Percentiles rank a stretch among this genome's conserved stretches.
These are phyloP conservation scores for Desoria tigrina DNA, from an alignment of 2,888 invertebrate genomes.

Conservation along the genomic window DNA sequence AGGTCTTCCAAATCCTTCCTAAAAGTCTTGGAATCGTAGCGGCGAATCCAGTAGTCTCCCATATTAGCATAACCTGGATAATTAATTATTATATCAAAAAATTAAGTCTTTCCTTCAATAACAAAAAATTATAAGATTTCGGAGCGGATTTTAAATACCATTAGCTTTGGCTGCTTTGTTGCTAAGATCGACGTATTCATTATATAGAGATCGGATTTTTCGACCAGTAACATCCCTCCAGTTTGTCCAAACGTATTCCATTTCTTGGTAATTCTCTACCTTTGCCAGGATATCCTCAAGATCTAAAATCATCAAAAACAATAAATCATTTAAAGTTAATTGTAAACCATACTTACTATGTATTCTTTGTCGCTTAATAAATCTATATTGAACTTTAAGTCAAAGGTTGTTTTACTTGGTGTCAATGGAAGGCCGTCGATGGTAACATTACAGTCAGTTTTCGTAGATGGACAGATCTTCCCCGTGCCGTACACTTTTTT, in stretches of 20 bases:
- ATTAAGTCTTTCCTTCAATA: slow-evolving; percentile 11
- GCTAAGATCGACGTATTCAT: slow-evolving; percentile 74
- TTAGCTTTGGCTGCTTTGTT: slow-evolving; percentile 76
- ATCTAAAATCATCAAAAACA: slow-evolving; percentile 62
- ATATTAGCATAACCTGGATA: slow-evolving; percentile 79
- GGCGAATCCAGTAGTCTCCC: slow-evolving; percentile 85
- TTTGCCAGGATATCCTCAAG: slow-evolving; percentile 69
- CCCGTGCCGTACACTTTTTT: slow-evolving; percentile 74
- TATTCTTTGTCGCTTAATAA: no score
- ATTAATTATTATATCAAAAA: slow-evolving; percentile 49
- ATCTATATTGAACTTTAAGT: no score
- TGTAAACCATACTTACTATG: no score
- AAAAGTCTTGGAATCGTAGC: slow-evolving; percentile 67
- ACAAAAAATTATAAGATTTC: not conserved
- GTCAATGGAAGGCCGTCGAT: slow-evolving; percentile 62
- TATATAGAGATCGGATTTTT: slow-evolving; percentile 71
- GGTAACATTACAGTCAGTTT: slow-evolving; percentile 58
- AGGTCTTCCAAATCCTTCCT: slow-evolving; percentile 61
- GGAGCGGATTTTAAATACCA: slow-evolving; percentile 60
- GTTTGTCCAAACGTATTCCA: slow-evolving; percentile 75
- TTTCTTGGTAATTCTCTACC: slow-evolving; percentile 73
- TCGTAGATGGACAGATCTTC: slow-evolving; percentile 66
- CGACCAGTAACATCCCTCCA: slow-evolving; percentile 80
- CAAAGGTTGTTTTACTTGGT: no score
- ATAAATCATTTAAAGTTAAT: no score